These are phyloP conservation scores for Pectinophora gossypiella DNA, from an alignment of 1,140 invertebrate genomes.

Conservation along the genomic window DNA sequence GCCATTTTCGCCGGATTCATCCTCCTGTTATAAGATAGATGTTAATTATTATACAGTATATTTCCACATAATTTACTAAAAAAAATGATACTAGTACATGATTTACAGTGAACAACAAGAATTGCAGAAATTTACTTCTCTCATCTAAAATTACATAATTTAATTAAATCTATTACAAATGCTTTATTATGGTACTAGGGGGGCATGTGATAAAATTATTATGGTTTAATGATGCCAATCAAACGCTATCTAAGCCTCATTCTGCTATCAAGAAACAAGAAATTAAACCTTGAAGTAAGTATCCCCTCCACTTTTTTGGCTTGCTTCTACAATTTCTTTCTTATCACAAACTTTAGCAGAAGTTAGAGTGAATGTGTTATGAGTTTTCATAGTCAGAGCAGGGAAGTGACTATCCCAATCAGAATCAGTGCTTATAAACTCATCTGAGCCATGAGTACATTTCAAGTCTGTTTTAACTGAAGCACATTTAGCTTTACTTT, in stretches of 20 bases:
- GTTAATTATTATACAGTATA: neutral
- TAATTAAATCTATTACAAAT: no score
- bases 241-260: no score
- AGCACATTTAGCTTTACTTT: slow-evolving; percentile 33
- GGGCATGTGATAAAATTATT: no score
- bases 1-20: slow-evolving; percentile 59
- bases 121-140: no score
- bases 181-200: no score
- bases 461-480: slow-evolving; percentile 29
- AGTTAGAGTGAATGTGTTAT: slow-evolving; percentile 60
- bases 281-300: slow-evolving; percentile 49
- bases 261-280: slow-evolving; percentile 8
- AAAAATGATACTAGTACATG: no score
- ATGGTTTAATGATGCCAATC: no score
- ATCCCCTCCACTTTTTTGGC: slow-evolving; percentile 57
- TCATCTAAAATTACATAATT: no score
- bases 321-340: slow-evolving; percentile 40
- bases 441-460: slow-evolving; percentile 43
- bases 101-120: no score
- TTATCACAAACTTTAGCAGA: slow-evolving; percentile 46
- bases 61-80: no score
- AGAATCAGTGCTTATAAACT: slow-evolving; percentile 55
- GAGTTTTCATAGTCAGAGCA: slow-evolving; percentile 53
- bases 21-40: slow-evolving; percentile 48
- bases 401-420: slow-evolving; percentile 66